A percentile compares a stretch with the other conserved stretches of the same genome.
Conservation (phyloP, 2,113 vertebrate genomes). For the Urocolius indicus region DNA sequence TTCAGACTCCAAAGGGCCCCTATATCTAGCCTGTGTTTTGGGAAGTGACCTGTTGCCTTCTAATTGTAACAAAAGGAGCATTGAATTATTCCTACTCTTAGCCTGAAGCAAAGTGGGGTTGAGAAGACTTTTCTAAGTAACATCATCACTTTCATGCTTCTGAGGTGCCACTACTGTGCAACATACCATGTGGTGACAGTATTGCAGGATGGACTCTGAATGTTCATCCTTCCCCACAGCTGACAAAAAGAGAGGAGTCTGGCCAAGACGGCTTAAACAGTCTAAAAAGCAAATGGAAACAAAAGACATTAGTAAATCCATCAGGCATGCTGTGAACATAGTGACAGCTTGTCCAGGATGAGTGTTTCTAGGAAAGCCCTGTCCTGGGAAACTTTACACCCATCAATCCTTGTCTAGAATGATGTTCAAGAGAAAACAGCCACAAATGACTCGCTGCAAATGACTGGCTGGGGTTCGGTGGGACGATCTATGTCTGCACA, state of each 20-base stretch:
- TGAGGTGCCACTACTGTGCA: not conserved
- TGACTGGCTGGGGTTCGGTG: not conserved
- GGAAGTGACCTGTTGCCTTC: not conserved
- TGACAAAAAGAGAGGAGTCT: slow-evolving; percentile 83
- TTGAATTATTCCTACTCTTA: not conserved
- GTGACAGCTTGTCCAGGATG: not conserved
- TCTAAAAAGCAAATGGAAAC: slow-evolving; percentile 74
- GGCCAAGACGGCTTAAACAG: slow-evolving; percentile 85
- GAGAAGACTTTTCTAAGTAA: not conserved
- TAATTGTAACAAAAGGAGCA: not conserved
- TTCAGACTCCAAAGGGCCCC: not conserved
- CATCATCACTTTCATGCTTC: not conserved
- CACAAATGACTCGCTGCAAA: not conserved
- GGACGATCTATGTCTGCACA: not conserved
- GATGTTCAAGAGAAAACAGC: not conserved
- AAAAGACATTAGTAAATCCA: not conserved
- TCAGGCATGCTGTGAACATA: not conserved
- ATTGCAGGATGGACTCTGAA: slow-evolving; percentile 78
- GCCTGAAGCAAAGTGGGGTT: not conserved
- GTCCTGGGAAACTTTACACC: not conserved
- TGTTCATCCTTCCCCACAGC: slow-evolving; percentile 85
- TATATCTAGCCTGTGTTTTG: not conserved
- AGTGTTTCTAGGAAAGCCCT: not conserved
- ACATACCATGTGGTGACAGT: slow-evolving; percentile 89
- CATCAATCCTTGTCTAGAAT: not conserved